Percentiles rank a stretch among this genome's conserved stretches.
Conservation (phyloP, 2,888 invertebrate species). For the Megastigmus dorsalis region DNA sequence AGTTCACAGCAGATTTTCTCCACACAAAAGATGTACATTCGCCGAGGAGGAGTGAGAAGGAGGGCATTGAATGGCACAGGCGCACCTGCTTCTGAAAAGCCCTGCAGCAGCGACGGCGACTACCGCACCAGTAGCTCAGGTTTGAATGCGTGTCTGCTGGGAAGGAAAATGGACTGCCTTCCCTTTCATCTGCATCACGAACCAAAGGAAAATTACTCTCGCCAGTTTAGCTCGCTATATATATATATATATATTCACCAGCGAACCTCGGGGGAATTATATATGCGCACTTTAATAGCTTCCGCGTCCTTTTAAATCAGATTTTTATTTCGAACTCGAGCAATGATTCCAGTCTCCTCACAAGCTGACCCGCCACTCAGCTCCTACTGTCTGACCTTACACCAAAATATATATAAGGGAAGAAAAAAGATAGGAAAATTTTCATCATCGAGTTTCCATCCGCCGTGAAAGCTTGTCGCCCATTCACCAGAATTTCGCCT, state of each 20-base stretch:
- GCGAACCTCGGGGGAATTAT: no score
- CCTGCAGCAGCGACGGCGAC: not conserved
- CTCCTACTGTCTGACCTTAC: not conserved
- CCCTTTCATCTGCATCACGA: not conserved
- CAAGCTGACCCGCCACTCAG: not conserved
- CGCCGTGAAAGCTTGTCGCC: no score
- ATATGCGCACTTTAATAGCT: constrained; percentile 50
- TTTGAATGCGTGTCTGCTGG: constrained; percentile 14
- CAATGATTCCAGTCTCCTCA: not conserved
- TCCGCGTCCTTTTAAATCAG: no score
- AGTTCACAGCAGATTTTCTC: no score
- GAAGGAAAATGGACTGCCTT: constrained; percentile 8
- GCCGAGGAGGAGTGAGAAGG: not conserved
- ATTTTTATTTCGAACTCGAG: no score
- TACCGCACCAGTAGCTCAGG: not conserved
- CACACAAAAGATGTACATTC: not conserved
- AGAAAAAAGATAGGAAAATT: no score
- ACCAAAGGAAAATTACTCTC: constrained; percentile 15
- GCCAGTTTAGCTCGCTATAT: no score
- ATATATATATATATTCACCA: constrained; percentile 47
- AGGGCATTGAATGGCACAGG: constrained; percentile 6
- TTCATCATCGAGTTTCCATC: no score
- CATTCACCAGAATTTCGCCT: no score
- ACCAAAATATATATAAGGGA: no score
- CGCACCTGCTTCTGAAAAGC: not conserved